Evolutionary conservation across 2,113 vertebrate genomes (phyloP).

Genomic region (Neoarius graeffei): DNA sequence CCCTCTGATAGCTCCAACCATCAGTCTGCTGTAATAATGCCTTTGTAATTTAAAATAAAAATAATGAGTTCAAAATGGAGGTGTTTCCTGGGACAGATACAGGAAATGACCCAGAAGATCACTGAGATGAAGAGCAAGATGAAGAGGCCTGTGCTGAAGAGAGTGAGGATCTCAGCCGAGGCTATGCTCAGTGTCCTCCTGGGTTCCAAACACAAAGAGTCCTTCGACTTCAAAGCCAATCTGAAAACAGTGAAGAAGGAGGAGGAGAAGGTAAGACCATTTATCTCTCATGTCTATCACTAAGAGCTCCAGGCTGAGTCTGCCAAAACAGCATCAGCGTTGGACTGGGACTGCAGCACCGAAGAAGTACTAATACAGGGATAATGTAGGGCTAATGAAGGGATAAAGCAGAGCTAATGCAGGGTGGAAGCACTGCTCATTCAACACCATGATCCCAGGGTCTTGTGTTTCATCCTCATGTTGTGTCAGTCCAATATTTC

Average conservation of each 20-base stretch:
- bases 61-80: not conserved
- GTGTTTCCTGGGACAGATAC: slow-evolving; percentile 14
- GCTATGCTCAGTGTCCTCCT: slow-evolving; percentile 69
- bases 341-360: not conserved
- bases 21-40: not conserved
- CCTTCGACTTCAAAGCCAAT: slow-evolving; percentile 73
- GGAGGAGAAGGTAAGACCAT: slow-evolving; percentile 71
- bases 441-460: not conserved
- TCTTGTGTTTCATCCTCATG: slow-evolving; percentile 3
- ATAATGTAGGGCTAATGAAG: not conserved
- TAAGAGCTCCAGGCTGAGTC: not conserved
- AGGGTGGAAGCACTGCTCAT: not conserved
- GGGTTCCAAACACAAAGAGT: slow-evolving; percentile 67
- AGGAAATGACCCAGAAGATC: slow-evolving; percentile 58
- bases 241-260: slow-evolving; percentile 81
- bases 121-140: slow-evolving; percentile 55
- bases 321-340: not conserved
- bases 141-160: slow-evolving; percentile 72
- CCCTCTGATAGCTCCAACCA: not conserved
- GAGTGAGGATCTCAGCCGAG: slow-evolving; percentile 75
- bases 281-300: not conserved
- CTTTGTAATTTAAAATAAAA: not conserved
- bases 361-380: not conserved
- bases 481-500: not conserved
- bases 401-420: not conserved